Base-by-base conservation (phyloP, 1,140 invertebrate species). In the Drosophila arawakana region DNA sequence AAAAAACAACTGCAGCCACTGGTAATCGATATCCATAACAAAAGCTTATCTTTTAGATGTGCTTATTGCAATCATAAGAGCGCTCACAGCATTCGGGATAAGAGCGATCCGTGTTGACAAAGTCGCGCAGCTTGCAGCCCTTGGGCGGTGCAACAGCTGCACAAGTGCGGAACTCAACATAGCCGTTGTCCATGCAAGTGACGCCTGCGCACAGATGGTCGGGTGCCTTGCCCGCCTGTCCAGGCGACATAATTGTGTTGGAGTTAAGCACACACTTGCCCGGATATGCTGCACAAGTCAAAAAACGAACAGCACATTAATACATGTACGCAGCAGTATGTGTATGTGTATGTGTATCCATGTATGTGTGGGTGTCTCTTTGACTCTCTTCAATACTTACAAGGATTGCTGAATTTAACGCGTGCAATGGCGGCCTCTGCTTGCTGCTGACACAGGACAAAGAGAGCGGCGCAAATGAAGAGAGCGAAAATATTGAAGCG, bases 61-160 rank as follows among this genome's bases (percentile, higher is more conserved):
- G 70, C 57, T 81, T 80, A 15, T 7, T 70, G 63, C 90, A 91
- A 46, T 91, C 86, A 61, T 91, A 81, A 25, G 37, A 0, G 7
- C 90, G 90, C 55, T 91, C 90, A 55, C 90, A 91, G 72, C 90
- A 91, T 0, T 49, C 76, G 2, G 90, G 90, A 57, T 46, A 91
- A n/a, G 13, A 2, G 34, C 90, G 86, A 25, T 91, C 89, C n/a
- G 43, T 70, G 76, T 91, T 78, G 21, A 89, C 90, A 61, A 91
- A 91, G 52, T 91, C 90, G 15, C 90, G 90, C 62, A 52, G 70
- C 77, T 90, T 91, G 77, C 90, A 91, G n/a, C 90, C 90, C 68
- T 76, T 89, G 2, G 81, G 90, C 18, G 81, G 83, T 6, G 90
- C 75, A 11, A 78, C 72, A 2, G 90, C 77, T 2, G 10, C 1